Percentiles rank a stretch among this genome's conserved stretches.
Conservation (phyloP, 2,797 vertebrate genomes). For the Pygocentrus nattereri region DNA sequence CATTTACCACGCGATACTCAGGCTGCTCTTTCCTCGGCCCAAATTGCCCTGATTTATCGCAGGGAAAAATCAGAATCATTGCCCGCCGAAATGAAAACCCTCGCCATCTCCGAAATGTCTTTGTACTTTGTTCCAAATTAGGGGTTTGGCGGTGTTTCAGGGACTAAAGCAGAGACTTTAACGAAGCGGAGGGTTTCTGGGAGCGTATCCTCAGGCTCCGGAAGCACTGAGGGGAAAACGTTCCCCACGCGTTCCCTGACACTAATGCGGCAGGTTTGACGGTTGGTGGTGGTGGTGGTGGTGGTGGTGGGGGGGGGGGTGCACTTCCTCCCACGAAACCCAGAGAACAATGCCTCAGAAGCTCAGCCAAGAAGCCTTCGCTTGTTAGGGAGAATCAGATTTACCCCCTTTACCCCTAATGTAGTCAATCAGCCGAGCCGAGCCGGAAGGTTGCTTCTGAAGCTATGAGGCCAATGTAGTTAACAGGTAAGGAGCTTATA, state of each 20-base stretch:
- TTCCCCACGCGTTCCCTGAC: not conserved
- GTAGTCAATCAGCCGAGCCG: no score
- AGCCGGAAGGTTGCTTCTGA: not conserved
- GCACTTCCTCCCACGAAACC: not conserved
- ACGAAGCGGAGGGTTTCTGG: not conserved
- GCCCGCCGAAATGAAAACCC: not conserved
- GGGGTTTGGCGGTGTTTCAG: not conserved
- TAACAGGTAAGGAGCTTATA: no score
- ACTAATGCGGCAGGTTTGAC: not conserved
- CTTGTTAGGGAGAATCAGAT: not conserved
- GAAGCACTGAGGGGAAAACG: not conserved
- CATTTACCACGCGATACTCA: not conserved
- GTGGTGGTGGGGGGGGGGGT: no score
- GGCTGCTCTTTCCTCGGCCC: not conserved
- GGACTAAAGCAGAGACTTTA: not conserved
- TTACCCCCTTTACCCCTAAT: no score
- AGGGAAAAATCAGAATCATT: constrained; percentile 3
- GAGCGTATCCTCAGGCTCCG: not conserved
- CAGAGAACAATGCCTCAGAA: not conserved
- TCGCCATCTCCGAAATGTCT: not conserved
- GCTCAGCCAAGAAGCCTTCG: not conserved
- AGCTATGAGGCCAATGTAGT: no score
- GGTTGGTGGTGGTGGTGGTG: no score
- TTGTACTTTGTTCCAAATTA: constrained; percentile 20
- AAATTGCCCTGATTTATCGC: constrained; percentile 27